Percentiles rank a stretch among this genome's conserved stretches.
Conservation (phyloP, 2,888 invertebrate species). For the Subacronicta megacephala region DNA sequence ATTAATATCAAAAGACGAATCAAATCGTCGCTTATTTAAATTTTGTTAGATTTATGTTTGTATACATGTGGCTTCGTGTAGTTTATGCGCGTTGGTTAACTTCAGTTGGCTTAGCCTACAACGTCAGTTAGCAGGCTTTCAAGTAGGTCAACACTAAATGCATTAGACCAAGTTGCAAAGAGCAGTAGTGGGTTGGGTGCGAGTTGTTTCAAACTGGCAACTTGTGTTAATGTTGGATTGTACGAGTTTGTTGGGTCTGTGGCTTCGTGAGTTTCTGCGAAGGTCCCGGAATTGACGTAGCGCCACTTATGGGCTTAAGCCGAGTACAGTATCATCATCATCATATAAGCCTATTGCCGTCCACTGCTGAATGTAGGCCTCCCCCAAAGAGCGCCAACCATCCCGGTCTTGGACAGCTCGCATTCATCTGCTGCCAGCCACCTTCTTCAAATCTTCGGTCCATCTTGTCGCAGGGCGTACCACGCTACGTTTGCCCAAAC, state of each 20-base stretch:
- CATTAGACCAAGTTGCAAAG: constrained; percentile 21
- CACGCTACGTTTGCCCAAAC: too few species aligned
- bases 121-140: constrained; percentile 11
- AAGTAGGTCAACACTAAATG: constrained; percentile 34
- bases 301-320: neutral
- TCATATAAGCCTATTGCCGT: too few species aligned
- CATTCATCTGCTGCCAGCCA: too few species aligned
- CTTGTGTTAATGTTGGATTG: constrained; percentile 7
- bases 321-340: too few species aligned
- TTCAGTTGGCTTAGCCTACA: constrained; percentile 25
- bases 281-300: neutral
- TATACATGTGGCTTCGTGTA: constrained; percentile 4
- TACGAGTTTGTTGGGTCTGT: neutral
- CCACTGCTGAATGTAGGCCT: too few species aligned
- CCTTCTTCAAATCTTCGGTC: too few species aligned
- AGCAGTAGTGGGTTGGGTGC: constrained; percentile 15
- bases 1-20: too few species aligned
- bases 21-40: too few species aligned
- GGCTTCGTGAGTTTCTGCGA: neutral
- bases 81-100: constrained; percentile 11
- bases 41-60: neutral
- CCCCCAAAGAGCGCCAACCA: too few species aligned
- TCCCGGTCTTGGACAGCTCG: too few species aligned
- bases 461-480: too few species aligned
- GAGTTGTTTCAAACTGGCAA: constrained; percentile 13